Conservation (phyloP, 2,888 invertebrate species). For the Horisme vitalbata region DNA sequence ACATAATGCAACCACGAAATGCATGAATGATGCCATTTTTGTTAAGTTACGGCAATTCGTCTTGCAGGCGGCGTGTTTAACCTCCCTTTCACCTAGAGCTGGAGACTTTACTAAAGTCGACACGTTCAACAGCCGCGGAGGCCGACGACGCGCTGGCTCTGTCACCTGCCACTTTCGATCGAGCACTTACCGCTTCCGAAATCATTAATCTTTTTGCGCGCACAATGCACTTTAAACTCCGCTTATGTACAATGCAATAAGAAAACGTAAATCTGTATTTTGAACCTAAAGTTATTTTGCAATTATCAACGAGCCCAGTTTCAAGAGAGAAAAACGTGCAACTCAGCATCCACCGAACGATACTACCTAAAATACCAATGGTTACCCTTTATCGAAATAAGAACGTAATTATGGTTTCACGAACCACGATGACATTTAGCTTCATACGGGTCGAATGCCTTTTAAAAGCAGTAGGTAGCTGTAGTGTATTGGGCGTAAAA, state of each 20-base stretch:
- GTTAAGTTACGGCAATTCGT: slow-evolving; percentile 75
- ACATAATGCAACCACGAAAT: slow-evolving; percentile 71
- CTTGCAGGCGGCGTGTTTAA: slow-evolving; percentile 66
- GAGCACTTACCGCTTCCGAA: slow-evolving; percentile 13
- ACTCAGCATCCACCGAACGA: slow-evolving; percentile 13
- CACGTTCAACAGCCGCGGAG: slow-evolving; percentile 31
- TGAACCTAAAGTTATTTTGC: slow-evolving; percentile 5
- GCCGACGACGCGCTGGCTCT: slow-evolving; percentile 65
- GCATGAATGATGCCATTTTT: slow-evolving; percentile 80
- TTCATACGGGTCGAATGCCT: slow-evolving; percentile 52
- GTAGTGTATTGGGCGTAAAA: slow-evolving; percentile 53
- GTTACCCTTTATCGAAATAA: slow-evolving; percentile 36
- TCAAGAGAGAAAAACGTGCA: slow-evolving; percentile 12
- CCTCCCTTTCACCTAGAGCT: slow-evolving; percentile 73
- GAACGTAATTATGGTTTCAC: slow-evolving; percentile 40
- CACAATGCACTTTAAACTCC: slow-evolving; percentile 17
- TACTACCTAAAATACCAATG: slow-evolving; percentile 37
- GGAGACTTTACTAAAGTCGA: slow-evolving; percentile 25
- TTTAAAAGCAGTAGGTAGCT: slow-evolving; percentile 51
- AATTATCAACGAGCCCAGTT: slow-evolving; percentile 1
- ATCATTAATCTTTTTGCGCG: slow-evolving; percentile 7
- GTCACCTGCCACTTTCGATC: slow-evolving; percentile 7
- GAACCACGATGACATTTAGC: slow-evolving; percentile 56
- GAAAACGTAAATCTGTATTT: background rate
- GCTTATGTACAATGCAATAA: slow-evolving; percentile 6